These are phyloP conservation scores for Drosophila falleni DNA, from an alignment of 2,888 invertebrate species.

Conservation along the genomic window DNA sequence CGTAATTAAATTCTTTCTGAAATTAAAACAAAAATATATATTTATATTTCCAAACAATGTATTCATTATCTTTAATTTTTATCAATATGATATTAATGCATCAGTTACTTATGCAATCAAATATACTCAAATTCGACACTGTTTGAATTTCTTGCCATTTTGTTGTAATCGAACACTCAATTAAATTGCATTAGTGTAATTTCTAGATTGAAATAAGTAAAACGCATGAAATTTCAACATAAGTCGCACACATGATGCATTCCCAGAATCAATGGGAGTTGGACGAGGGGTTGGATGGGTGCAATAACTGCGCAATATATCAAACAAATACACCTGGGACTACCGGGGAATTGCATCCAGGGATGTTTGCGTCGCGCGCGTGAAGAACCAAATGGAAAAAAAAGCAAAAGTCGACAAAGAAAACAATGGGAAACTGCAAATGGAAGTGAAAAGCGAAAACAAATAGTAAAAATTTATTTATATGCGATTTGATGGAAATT, in stretches of 20 bases:
- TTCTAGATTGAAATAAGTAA: constrained; percentile 38
- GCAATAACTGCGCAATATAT: constrained; percentile 76
- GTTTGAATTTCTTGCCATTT: neutral
- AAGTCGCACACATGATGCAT: constrained; percentile 73
- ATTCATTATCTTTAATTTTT: neutral
- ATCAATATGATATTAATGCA: no score
- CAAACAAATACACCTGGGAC: constrained; percentile 76
- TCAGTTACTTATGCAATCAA: neutral
- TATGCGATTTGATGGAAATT: constrained; percentile 64
- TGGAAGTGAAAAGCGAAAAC: constrained; percentile 59
- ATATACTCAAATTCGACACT: neutral
- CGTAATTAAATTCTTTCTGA: no score
- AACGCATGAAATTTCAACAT: constrained; percentile 67
- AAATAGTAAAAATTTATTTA: constrained; percentile 64
- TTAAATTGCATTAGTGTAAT: constrained; percentile 70
- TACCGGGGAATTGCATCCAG: constrained; percentile 45
- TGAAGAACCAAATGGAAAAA: constrained; percentile 42
- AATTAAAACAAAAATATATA: no score
- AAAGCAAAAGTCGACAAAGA: constrained; percentile 31
- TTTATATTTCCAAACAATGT: neutral
- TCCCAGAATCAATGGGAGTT: constrained; percentile 54
- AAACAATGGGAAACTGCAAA: constrained; percentile 61
- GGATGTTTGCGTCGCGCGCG: constrained; percentile 62
- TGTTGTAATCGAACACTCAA: constrained; percentile 60
- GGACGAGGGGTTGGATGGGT: constrained; percentile 25